Percentiles rank a stretch among this genome's conserved stretches.
phyloP scores from a whole-genome alignment of 2,888 invertebrate species.

The Netelia inedita region DNA sequence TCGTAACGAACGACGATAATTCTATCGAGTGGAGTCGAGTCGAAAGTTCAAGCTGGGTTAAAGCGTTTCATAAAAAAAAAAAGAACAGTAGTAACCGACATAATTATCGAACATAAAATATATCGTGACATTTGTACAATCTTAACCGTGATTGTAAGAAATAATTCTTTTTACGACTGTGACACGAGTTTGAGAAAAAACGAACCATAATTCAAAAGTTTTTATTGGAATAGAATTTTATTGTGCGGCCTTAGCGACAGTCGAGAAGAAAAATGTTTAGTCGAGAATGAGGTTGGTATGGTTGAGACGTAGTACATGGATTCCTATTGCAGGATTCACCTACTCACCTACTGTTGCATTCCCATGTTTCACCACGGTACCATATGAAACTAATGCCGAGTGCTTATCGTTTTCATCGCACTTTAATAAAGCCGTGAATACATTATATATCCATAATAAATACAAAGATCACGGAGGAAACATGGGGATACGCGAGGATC shows the following conservation, averaged over 20 bases:
- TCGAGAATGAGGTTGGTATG: not conserved
- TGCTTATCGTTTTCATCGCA: slow-evolving; percentile 34
- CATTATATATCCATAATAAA: slow-evolving; percentile 7
- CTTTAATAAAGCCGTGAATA: slow-evolving; percentile 46
- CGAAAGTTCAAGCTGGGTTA: not conserved
- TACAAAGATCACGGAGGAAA: slow-evolving; percentile 53
- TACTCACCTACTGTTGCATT: slow-evolving; percentile 18
- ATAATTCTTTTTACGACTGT: too few species aligned
- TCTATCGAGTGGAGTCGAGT: not conserved
- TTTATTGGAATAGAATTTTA: too few species aligned
- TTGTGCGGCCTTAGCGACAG: not conserved
- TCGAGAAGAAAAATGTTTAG: not conserved
- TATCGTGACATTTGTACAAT: too few species aligned
- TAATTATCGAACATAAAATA: too few species aligned
- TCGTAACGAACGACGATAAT: not conserved
- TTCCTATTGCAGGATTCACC: slow-evolving; percentile 29
- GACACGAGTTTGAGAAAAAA: too few species aligned
- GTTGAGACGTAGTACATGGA: not conserved
- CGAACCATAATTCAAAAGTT: too few species aligned
- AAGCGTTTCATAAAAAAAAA: not conserved
- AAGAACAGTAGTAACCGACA: too few species aligned
- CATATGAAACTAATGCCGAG: slow-evolving; percentile 22
- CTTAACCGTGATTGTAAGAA: too few species aligned
- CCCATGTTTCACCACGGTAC: not conserved
- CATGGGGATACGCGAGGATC: slow-evolving; percentile 28